Evolutionary conservation across 2,888 invertebrate genomes (phyloP).

Genomic region (Lomographa bimaculata): DNA sequence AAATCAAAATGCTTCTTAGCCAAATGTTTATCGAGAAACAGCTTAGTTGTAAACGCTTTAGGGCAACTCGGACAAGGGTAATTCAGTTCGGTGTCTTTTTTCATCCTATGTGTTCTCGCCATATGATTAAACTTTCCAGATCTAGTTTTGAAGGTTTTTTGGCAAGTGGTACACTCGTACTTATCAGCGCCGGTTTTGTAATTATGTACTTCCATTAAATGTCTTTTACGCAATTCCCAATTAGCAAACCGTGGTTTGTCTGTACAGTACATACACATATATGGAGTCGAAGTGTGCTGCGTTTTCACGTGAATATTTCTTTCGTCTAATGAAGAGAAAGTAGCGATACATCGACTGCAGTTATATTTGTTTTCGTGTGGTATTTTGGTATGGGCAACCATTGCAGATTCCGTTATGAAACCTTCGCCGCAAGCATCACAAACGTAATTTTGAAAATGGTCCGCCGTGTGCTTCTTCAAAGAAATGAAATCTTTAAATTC

Average conservation of each 20-base stretch:
- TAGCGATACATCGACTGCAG: slow-evolving; percentile 71
- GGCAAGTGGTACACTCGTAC: slow-evolving; percentile 70
- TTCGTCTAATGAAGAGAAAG: slow-evolving; percentile 67
- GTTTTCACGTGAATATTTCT: slow-evolving; percentile 71
- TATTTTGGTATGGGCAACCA: slow-evolving; percentile 72
- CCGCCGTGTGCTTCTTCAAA: slow-evolving; percentile 69
- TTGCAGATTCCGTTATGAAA: slow-evolving; percentile 73
- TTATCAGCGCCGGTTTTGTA: slow-evolving; percentile 69
- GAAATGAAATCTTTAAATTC: slow-evolving; percentile 72
- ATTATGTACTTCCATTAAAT: slow-evolving; percentile 72
- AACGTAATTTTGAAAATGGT: slow-evolving; percentile 75
- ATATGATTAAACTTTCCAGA: slow-evolving; percentile 77
- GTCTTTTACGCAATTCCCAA: slow-evolving; percentile 71
- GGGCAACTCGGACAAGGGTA: slow-evolving; percentile 78
- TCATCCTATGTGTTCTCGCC: slow-evolving; percentile 69
- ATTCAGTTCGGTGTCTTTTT: slow-evolving; percentile 70
- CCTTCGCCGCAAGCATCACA: slow-evolving; percentile 77
- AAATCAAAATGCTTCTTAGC: slow-evolving; percentile 79
- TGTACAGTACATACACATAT: slow-evolving; percentile 71
- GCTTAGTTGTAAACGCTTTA: slow-evolving; percentile 78
- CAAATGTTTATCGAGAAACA: slow-evolving; percentile 81
- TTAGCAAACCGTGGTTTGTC: slow-evolving; percentile 74
- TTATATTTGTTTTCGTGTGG: slow-evolving; percentile 75
- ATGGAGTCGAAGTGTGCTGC: slow-evolving; percentile 69
- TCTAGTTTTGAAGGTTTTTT: slow-evolving; percentile 71